Percentiles rank a stretch among this genome's conserved stretches.
These are phyloP conservation scores for Sthenelais limicola DNA, from an alignment of 2,888 invertebrate species.

Conservation along the genomic window DNA sequence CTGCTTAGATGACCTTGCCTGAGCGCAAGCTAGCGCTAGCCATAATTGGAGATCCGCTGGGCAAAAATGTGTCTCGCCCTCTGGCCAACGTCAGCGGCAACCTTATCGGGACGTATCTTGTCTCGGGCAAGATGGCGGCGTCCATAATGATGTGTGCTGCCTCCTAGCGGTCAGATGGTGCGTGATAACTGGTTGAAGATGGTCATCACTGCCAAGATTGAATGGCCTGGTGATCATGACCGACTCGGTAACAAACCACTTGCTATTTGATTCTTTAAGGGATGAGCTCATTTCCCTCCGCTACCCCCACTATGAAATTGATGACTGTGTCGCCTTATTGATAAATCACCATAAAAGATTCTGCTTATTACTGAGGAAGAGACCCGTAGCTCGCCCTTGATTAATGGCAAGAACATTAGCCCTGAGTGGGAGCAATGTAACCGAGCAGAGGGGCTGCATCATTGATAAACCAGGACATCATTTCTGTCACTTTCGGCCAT, in stretches of 20 bases:
- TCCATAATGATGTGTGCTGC: conserved; percentile 31
- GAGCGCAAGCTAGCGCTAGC: background rate
- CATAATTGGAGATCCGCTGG: conserved; percentile 13
- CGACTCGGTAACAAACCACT: background rate
- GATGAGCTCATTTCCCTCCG: conserved; percentile 7
- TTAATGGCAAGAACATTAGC: too few relatives aligned
- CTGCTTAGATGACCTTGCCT: background rate
- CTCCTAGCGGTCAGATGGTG: conserved; percentile 36
- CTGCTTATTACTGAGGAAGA: conserved; percentile 24
- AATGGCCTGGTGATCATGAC: conserved; percentile 7
- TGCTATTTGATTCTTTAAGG: conserved; percentile 30
- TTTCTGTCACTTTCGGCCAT: conserved; percentile 11
- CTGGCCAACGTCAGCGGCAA: conserved; percentile 1
- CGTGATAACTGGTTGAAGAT: background rate
- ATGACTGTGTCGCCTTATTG: background rate
- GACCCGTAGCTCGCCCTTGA: too few relatives aligned
- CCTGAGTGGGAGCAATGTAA: conserved; percentile 2
- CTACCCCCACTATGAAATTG: conserved; percentile 12
- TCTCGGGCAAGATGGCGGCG: background rate
- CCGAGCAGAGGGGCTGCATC: too few relatives aligned
- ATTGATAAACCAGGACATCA: conserved; percentile 12
- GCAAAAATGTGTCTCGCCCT: conserved; percentile 1
- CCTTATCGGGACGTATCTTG: conserved; percentile 25
- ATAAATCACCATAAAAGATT: conserved; percentile 32
- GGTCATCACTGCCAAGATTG: too few relatives aligned